Percentiles rank a stretch among this genome's conserved stretches.
Conservation (phyloP, 1,140 invertebrate genomes). For the Meloidogyne exigua region DNA sequence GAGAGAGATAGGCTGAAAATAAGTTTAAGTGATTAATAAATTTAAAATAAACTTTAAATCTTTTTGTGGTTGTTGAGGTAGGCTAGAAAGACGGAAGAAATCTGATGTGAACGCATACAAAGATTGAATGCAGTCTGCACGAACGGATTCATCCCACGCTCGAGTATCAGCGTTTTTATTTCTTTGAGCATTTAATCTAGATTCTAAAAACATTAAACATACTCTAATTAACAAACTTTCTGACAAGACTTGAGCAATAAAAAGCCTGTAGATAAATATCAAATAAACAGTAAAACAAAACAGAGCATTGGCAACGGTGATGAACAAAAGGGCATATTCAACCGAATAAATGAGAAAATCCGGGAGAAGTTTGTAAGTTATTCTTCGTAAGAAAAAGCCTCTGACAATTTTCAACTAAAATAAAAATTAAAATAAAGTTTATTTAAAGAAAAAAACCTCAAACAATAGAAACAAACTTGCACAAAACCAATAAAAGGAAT, state of each 20-base stretch:
- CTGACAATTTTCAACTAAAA: constrained; percentile 17
- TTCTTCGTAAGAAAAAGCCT: not conserved
- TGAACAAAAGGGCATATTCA: not conserved
- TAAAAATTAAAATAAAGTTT: not conserved
- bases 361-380: constrained; percentile 11
- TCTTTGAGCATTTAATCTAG: not conserved
- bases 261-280: not conserved
- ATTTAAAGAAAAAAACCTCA: not conserved
- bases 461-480: constrained; percentile 7
- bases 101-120: not conserved
- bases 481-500: constrained; percentile 8
- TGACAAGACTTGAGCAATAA: constrained; percentile 13
- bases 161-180: not conserved
- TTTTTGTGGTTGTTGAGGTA: constrained; percentile 6
- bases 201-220: not conserved
- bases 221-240: constrained; percentile 8
- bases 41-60: not conserved
- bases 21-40: not conserved
- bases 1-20: constrained; percentile 3
- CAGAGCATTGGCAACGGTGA: constrained; percentile 12
- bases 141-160: not conserved
- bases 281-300: constrained; percentile 18
- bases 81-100: constrained; percentile 2
- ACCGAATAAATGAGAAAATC: not conserved
- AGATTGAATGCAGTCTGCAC: constrained; percentile 1